Evolutionary conservation across 1,140 invertebrate genomes (phyloP).

Genomic region (Rhyzopertha dominica): DNA sequence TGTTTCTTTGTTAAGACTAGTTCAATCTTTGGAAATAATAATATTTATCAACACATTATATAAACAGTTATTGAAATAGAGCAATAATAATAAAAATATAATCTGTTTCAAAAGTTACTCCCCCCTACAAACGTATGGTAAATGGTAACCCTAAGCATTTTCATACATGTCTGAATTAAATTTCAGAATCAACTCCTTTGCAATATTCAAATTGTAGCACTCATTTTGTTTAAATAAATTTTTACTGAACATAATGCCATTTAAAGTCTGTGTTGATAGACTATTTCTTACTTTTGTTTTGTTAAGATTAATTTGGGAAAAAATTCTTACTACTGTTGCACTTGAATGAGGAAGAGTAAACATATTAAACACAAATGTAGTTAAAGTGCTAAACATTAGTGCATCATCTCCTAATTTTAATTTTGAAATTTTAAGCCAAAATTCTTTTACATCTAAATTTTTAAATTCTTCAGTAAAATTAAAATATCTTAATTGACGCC

Average conservation of each 20-base stretch:
- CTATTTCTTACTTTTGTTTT: slow-evolving; percentile 18
- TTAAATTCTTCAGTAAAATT: neutral
- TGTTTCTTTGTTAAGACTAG: too few relatives aligned
- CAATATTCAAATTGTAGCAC: slow-evolving; percentile 3
- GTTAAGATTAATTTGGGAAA: slow-evolving; percentile 15
- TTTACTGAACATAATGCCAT: neutral
- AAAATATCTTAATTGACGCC: neutral
- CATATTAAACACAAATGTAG: slow-evolving; percentile 14
- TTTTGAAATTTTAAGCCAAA: slow-evolving; percentile 7
- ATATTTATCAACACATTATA: too few relatives aligned
- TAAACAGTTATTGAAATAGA: too few relatives aligned
- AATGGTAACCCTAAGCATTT: too few relatives aligned
- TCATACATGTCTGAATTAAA: too few relatives aligned
- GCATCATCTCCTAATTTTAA: neutral
- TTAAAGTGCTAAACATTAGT: neutral
- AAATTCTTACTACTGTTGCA: slow-evolving; percentile 12
- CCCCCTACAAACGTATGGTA: too few relatives aligned
- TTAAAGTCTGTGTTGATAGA: slow-evolving; percentile 5
- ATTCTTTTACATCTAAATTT: neutral
- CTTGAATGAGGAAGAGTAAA: slow-evolving; percentile 14
- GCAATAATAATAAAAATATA: too few relatives aligned
- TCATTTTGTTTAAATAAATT: slow-evolving; percentile 1
- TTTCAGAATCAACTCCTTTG: too few relatives aligned
- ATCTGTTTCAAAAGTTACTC: too few relatives aligned
- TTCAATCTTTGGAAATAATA: too few relatives aligned